Percentiles rank a stretch among this genome's conserved stretches.
These are phyloP conservation scores for Oncorhynchus kisutch DNA, from an alignment of 2,113 vertebrate species.

Conservation along the genomic window DNA sequence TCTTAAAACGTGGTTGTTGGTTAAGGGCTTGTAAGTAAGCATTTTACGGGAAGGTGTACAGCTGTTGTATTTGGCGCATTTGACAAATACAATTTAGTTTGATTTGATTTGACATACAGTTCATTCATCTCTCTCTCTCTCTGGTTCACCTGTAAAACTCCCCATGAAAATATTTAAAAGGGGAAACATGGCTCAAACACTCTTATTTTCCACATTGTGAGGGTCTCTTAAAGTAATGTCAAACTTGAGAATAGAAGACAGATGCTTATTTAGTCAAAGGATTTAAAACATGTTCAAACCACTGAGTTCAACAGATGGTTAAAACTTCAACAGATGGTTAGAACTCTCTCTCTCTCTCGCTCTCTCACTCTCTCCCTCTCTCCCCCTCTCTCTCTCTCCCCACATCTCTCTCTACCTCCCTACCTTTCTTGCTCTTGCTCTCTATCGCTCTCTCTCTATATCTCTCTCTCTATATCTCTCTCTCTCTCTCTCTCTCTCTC, in stretches of 20 bases:
- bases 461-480: no score
- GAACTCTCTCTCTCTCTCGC: neutral
- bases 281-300: neutral
- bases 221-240: constrained; percentile 19
- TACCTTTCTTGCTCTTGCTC: no score
- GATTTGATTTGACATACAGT: no score
- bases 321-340: neutral
- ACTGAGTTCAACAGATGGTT: constrained; percentile 1
- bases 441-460: constrained; percentile 46
- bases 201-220: constrained; percentile 1
- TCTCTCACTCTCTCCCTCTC: no score
- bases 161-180: neutral
- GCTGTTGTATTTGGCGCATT: constrained; percentile 66
- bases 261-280: constrained; percentile 9
- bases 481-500: constrained; percentile 43
- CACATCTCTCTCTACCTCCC: no score
- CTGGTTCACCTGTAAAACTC: constrained; percentile 1
- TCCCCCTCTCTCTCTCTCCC: no score
- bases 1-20: no score
- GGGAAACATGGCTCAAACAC: neutral
- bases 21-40: no score
- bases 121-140: neutral
- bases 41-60: no score
- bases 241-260: constrained; percentile 11
- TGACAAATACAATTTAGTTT: neutral